These are phyloP conservation scores for Brotula barbata DNA, from an alignment of 2,797 vertebrate genomes.

Conservation along the genomic window DNA sequence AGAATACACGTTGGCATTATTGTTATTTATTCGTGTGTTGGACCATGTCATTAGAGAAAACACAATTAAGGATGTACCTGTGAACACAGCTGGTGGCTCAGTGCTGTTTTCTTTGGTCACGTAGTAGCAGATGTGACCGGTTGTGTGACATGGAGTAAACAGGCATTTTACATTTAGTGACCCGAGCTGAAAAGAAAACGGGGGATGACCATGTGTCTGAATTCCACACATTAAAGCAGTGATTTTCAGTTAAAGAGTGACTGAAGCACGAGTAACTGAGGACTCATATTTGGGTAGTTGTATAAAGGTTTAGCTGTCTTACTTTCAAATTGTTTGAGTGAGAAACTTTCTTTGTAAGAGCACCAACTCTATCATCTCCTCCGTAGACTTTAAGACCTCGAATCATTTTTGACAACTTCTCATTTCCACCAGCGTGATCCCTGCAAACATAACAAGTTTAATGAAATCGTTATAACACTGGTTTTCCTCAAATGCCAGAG, in stretches of 20 bases:
- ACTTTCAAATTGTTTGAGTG: constrained; percentile 90
- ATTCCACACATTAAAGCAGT: too few species aligned
- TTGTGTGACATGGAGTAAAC: constrained; percentile 95
- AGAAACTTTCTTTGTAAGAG: constrained; percentile 88
- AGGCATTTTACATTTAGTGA: constrained; percentile 93
- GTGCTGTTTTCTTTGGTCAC: constrained; percentile 89
- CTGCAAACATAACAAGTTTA: constrained; percentile 61
- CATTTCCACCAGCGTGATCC: constrained; percentile 97
- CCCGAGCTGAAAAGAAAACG: constrained; percentile 81
- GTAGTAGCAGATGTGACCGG: constrained; percentile 96
- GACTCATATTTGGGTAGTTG: neutral
- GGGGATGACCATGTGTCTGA: neutral
- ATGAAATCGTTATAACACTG: neutral
- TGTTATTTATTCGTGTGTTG: neutral
- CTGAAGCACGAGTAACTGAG: neutral
- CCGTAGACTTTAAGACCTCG: constrained; percentile 88
- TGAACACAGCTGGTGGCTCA: constrained; percentile 92
- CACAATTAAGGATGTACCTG: constrained; percentile 77
- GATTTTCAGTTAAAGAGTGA: too few species aligned
- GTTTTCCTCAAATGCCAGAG: neutral
- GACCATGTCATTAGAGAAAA: too few species aligned
- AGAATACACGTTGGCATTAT: neutral
- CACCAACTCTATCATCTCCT: constrained; percentile 90
- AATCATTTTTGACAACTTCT: constrained; percentile 89
- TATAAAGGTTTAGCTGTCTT: constrained; percentile 30